These are phyloP conservation scores for Muscicapa adusta DNA, from an alignment of 2,113 vertebrate genomes.

Conservation along the genomic window DNA sequence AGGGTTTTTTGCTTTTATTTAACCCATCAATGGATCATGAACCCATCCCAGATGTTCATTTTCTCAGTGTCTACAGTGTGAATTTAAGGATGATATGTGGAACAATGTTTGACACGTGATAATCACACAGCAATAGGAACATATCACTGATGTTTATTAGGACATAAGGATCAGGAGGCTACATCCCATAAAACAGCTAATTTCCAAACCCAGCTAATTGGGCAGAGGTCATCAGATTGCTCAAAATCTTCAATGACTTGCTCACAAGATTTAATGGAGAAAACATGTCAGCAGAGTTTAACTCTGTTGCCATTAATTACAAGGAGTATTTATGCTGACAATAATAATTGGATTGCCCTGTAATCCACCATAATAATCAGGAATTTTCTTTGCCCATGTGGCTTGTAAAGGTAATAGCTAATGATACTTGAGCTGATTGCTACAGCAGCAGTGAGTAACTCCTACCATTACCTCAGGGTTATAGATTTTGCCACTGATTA, in stretches of 20 bases:
- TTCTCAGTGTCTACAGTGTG: background rate
- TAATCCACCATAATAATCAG: conserved; percentile 11
- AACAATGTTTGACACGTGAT: background rate
- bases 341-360: background rate
- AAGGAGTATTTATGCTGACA: background rate
- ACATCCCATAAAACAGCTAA: background rate
- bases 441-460: background rate
- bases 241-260: background rate
- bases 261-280: background rate
- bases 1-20: background rate
- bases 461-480: background rate
- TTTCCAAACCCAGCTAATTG: background rate
- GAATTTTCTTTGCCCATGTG: background rate
- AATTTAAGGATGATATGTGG: background rate
- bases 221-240: background rate
- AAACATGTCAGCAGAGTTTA: background rate
- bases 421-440: background rate
- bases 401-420: background rate
- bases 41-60: background rate
- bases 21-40: background rate
- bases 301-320: background rate
- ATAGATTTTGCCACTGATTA: background rate
- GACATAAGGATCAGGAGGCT: background rate
- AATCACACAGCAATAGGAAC: background rate
- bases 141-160: background rate